These are phyloP conservation scores for Portunus trituberculatus DNA, from an alignment of 1,140 invertebrate genomes.

Conservation along the genomic window DNA sequence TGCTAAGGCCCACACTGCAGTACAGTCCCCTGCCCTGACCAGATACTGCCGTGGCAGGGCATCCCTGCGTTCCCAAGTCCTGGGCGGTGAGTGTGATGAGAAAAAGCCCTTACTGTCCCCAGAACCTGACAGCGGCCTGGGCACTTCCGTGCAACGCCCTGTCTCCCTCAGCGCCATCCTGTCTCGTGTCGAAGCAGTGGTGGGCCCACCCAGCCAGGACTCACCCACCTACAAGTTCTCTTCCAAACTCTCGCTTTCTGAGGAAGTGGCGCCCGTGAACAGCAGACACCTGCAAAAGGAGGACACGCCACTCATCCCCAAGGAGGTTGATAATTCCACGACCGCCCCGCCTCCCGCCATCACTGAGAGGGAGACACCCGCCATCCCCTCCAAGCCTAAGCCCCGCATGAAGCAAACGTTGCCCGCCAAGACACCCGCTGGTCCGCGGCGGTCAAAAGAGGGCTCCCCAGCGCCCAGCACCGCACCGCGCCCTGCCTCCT, in stretches of 20 bases:
- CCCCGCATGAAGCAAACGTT: background rate
- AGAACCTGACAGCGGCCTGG: constrained; percentile 8
- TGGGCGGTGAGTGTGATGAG: background rate
- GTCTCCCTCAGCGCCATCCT: constrained; percentile 64
- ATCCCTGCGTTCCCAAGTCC: constrained; percentile 24
- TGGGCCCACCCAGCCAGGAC: background rate
- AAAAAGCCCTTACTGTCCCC: constrained; percentile 32
- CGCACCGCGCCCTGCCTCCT: background rate
- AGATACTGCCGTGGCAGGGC: constrained; percentile 32
- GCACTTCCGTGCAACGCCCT: background rate
- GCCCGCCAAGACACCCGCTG: background rate
- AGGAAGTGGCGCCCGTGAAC: constrained; percentile 61
- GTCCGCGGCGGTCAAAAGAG: background rate
- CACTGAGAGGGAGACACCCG: background rate
- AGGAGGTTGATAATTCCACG: background rate
- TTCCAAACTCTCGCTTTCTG: constrained; percentile 58
- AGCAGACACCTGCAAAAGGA: constrained; percentile 36
- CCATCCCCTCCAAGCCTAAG: background rate
- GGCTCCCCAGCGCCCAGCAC: background rate
- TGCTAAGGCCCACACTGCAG: background rate
- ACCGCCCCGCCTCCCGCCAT: background rate
- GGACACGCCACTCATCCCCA: background rate
- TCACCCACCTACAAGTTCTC: constrained; percentile 38
- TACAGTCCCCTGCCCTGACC: background rate
- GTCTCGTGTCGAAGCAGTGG: background rate